Evolutionary conservation across 1,140 invertebrate genomes (phyloP).

Genomic region (Lordiphosa mommai): DNA sequence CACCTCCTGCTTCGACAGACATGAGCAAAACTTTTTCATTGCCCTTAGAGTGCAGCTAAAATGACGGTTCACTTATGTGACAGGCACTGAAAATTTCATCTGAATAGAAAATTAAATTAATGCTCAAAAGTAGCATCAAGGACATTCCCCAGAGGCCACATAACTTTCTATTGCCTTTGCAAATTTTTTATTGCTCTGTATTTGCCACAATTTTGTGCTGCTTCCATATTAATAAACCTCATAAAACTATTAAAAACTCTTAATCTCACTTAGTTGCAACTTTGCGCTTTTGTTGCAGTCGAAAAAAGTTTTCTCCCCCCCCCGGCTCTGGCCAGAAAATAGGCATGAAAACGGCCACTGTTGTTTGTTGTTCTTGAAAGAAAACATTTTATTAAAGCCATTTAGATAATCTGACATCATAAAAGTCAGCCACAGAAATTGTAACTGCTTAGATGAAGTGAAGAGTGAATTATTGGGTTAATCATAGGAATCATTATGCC

Average conservation of each 20-base stretch:
- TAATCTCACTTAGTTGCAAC: slow-evolving; percentile 2
- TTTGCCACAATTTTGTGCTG: slow-evolving; percentile 1
- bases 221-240: slow-evolving; percentile 3
- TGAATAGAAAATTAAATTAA: slow-evolving; percentile 33
- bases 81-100: slow-evolving; percentile 22
- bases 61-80: slow-evolving; percentile 30
- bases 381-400: not conserved
- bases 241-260: slow-evolving; percentile 12
- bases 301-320: not conserved
- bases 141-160: not conserved
- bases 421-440: not conserved
- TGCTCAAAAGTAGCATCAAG: not conserved
- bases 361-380: not conserved
- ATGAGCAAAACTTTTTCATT: slow-evolving; percentile 37
- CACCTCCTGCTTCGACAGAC: not conserved
- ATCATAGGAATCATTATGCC: too few species aligned
- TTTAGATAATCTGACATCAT: not conserved
- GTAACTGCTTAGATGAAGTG: too few species aligned
- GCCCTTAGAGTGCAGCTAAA: slow-evolving; percentile 33
- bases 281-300: not conserved
- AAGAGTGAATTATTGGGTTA: too few species aligned
- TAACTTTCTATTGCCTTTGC: not conserved
- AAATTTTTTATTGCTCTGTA: not conserved
- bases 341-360: not conserved
- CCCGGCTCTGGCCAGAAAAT: not conserved